phyloP scores from a whole-genome alignment of 1,140 invertebrate species.

The Andrena cerasifolii region DNA sequence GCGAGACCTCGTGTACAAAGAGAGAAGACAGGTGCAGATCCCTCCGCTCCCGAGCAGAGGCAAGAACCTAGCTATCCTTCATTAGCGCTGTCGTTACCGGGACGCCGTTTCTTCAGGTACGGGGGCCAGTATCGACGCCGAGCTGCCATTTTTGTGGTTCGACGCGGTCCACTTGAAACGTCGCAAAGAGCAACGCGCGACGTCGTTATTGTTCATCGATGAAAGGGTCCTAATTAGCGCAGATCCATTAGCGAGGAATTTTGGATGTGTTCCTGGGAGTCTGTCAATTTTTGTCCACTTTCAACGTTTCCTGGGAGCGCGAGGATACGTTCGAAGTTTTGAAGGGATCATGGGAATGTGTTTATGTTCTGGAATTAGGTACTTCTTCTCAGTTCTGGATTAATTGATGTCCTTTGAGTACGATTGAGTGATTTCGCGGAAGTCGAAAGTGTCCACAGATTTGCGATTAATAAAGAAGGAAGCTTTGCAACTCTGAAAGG shows the following conservation, averaged over 20 bases:
- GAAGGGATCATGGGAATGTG: no score
- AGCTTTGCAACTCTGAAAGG: no score
- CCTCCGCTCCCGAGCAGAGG: conserved; percentile 1
- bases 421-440: no score
- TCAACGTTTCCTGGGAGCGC: no score
- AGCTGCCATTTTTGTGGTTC: background rate
- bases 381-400: no score
- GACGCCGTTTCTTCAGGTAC: conserved; percentile 43
- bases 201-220: background rate
- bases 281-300: background rate
- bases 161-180: background rate
- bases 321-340: no score
- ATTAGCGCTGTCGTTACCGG: conserved; percentile 74
- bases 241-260: background rate
- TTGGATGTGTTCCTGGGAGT: background rate
- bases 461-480: no score
- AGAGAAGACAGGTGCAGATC: conserved; percentile 61
- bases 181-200: background rate
- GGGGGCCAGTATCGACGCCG: background rate
- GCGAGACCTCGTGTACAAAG: conserved; percentile 48
- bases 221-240: background rate
- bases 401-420: no score
- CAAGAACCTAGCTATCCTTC: conserved; percentile 73
- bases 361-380: no score
- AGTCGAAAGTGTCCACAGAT: no score